Conservation (phyloP, 2,797 vertebrate species). For the Rhabdophis nuchalis region DNA sequence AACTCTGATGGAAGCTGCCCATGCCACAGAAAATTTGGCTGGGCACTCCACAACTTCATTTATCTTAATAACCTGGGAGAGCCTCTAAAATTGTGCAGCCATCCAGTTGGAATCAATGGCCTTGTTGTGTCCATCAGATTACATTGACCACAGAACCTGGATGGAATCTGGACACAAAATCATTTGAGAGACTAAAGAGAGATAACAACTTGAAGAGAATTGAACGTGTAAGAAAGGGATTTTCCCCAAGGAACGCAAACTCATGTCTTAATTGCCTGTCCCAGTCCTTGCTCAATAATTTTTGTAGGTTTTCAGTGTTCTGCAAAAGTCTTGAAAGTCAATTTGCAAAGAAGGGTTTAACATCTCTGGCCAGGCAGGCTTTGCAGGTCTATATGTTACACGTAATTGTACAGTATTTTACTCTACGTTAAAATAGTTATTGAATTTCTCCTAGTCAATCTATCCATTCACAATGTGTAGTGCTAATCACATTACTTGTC, state of each 20-base stretch:
- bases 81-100: not conserved
- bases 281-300: not conserved
- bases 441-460: not conserved
- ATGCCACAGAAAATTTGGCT: not conserved
- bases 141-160: not conserved
- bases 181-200: not conserved
- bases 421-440: not conserved
- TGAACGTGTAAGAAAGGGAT: not conserved
- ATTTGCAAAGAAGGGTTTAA: not conserved
- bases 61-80: slow-evolving; percentile 7
- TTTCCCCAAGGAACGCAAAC: not conserved
- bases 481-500: not conserved
- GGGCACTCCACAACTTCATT: slow-evolving; percentile 6
- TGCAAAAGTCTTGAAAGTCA: not conserved
- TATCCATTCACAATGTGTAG: not conserved
- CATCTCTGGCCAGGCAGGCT: not conserved
- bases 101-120: not conserved
- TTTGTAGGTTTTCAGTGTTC: not conserved
- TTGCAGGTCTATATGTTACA: not conserved
- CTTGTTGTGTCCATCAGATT: slow-evolving; percentile 6
- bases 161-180: not conserved
- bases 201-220: not conserved
- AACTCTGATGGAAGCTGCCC: not conserved
- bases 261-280: not conserved
- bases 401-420: not conserved